phyloP scores from a whole-genome alignment of 2,888 invertebrate species.

The Acanthococcus lagerstroemiae region DNA sequence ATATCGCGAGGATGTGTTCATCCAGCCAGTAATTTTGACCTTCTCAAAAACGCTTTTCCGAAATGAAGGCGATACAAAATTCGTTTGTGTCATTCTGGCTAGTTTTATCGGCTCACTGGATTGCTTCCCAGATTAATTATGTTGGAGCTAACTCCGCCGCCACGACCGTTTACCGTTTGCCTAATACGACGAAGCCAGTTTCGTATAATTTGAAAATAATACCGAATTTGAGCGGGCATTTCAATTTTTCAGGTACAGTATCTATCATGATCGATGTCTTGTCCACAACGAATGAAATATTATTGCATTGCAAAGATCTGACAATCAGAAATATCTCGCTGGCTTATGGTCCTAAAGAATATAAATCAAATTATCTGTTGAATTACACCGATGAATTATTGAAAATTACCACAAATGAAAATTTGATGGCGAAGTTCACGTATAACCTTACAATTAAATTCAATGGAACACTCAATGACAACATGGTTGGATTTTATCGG shows the following conservation, averaged over 20 bases:
- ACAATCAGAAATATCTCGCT: too few relatives aligned
- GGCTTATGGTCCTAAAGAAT: too few relatives aligned
- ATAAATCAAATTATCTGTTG: too few relatives aligned
- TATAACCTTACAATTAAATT: constrained; percentile 13
- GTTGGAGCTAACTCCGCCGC: too few relatives aligned
- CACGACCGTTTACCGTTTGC: background rate
- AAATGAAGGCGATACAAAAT: too few relatives aligned
- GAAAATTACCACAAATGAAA: background rate
- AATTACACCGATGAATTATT: background rate
- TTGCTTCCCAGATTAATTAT: too few relatives aligned
- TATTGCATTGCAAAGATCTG: background rate
- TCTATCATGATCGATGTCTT: background rate
- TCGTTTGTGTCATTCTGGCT: too few relatives aligned
- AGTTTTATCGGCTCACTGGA: too few relatives aligned
- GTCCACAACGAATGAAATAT: background rate
- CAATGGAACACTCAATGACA: constrained; percentile 20
- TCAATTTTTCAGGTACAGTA: background rate
- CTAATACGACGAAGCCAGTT: background rate
- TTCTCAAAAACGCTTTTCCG: too few relatives aligned
- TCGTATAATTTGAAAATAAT: background rate
- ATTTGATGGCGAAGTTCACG: background rate
- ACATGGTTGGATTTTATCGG: constrained; percentile 28
- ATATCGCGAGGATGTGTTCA: too few relatives aligned
- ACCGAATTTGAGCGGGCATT: background rate
- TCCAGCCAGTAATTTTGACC: too few relatives aligned